Conservation (phyloP, 2,888 invertebrate species). For the Mimas tiliae region DNA sequence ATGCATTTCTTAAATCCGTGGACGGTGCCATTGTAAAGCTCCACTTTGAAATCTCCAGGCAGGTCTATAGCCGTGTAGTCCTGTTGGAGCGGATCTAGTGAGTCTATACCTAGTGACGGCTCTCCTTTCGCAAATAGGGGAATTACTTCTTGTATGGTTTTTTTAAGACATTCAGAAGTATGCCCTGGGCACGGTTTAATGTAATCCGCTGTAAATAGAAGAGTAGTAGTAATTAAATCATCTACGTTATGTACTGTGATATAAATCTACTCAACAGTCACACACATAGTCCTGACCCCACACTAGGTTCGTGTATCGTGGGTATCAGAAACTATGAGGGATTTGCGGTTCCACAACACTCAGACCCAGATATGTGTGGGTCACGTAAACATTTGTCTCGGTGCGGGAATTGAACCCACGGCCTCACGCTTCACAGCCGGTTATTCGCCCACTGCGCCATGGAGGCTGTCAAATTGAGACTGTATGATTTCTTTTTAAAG, state of each 20-base stretch:
- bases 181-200: slow-evolving; percentile 57
- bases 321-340: too few species aligned
- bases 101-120: slow-evolving; percentile 53
- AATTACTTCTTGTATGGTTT: slow-evolving; percentile 55
- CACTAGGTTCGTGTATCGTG: too few species aligned
- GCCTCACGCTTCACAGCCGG: too few species aligned
- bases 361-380: too few species aligned
- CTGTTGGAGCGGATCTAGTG: slow-evolving; percentile 57
- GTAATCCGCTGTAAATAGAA: slow-evolving; percentile 51
- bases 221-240: slow-evolving; percentile 8
- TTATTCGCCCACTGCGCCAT: too few species aligned
- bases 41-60: slow-evolving; percentile 62
- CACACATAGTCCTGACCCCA: too few species aligned
- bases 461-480: too few species aligned
- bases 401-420: too few species aligned
- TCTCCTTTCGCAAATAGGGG: slow-evolving; percentile 62
- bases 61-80: slow-evolving; percentile 50
- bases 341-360: too few species aligned
- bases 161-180: slow-evolving; percentile 61
- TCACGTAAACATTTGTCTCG: too few species aligned
- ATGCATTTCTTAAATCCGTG: slow-evolving; percentile 66
- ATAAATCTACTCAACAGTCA: too few species aligned
- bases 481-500: too few species aligned
- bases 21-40: slow-evolving; percentile 55
- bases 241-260: neutral